Evolutionary conservation across 2,113 vertebrate genomes (phyloP).

Genomic region (Phylloscopus whistleri): DNA sequence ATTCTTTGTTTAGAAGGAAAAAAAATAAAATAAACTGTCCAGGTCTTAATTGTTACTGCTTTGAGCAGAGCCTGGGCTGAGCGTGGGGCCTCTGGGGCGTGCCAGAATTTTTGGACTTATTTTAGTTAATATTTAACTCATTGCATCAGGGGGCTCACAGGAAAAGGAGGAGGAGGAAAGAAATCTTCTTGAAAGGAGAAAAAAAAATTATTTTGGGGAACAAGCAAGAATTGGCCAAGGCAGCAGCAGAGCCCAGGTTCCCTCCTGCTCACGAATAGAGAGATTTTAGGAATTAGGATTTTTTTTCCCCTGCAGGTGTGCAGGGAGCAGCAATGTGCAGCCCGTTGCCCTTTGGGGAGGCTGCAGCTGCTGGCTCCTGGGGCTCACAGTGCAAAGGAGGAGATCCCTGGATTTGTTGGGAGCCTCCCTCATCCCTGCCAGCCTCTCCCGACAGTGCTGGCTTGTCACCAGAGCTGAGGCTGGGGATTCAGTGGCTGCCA

Average conservation of each 20-base stretch:
- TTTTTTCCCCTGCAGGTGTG: not conserved
- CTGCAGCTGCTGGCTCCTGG: not conserved
- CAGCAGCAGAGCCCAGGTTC: not conserved
- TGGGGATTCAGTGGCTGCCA: not conserved
- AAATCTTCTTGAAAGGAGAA: not conserved
- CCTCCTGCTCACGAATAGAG: not conserved
- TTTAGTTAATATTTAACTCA: slow-evolving; percentile 50
- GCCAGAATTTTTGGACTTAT: slow-evolving; percentile 39
- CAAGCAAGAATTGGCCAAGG: not conserved
- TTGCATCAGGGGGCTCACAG: not conserved
- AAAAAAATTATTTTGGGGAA: not conserved
- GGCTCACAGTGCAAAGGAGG: not conserved
- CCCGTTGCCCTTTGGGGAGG: not conserved
- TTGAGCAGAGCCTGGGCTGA: slow-evolving; percentile 49
- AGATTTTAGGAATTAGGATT: not conserved
- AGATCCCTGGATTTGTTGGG: not conserved
- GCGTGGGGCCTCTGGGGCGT: slow-evolving; percentile 20
- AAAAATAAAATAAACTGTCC: slow-evolving; percentile 58
- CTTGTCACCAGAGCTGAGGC: not conserved
- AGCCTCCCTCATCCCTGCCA: fast-evolving
- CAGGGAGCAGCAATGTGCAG: not conserved
- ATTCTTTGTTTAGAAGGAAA: slow-evolving; percentile 61
- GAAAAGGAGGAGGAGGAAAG: not conserved
- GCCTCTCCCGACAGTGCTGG: fast-evolving
- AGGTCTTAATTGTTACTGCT: slow-evolving; percentile 64